Percentiles rank a stretch among this genome's conserved stretches.
phyloP scores from a whole-genome alignment of 1,140 invertebrate species.

The Globodera ellingtonae region DNA sequence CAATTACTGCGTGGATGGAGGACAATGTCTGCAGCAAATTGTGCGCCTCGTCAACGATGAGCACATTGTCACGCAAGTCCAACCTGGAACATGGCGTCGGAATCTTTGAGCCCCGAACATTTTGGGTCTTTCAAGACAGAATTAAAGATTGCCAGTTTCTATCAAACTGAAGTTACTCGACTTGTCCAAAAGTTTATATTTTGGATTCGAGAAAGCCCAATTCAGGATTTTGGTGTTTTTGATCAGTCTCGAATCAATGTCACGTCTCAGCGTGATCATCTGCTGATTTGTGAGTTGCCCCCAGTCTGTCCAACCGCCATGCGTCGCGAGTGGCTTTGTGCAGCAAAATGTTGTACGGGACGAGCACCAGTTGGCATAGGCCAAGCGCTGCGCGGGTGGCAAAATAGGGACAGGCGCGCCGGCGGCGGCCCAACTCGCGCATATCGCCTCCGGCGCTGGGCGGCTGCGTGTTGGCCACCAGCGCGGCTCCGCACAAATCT shows the following conservation, averaged over 20 bases:
- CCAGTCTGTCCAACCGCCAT: conserved; percentile 60
- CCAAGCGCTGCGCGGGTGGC: conserved; percentile 47
- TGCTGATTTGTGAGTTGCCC: too few relatives aligned
- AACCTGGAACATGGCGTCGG: conserved; percentile 70
- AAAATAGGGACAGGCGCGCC: conserved; percentile 60
- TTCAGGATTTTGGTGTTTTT: too few relatives aligned
- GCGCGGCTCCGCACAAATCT: conserved; percentile 51
- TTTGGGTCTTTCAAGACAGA: too few relatives aligned
- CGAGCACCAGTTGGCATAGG: conserved; percentile 64
- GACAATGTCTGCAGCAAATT: conserved; percentile 89
- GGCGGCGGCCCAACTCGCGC: conserved; percentile 45
- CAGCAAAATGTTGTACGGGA: conserved; percentile 74
- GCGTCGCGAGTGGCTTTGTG: conserved; percentile 82
- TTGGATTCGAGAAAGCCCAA: too few relatives aligned
- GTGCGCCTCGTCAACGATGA: conserved; percentile 96
- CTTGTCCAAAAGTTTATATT: too few relatives aligned
- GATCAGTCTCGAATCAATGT: too few relatives aligned
- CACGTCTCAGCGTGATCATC: too few relatives aligned
- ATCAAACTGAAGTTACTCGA: too few relatives aligned
- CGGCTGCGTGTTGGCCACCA: conserved; percentile 22
- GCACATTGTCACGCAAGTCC: conserved; percentile 78
- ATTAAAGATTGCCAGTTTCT: too few relatives aligned
- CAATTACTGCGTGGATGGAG: conserved; percentile 75
- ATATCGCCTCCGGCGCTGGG: conserved; percentile 1
- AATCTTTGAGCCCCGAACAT: too few relatives aligned